A percentile compares a stretch with the other conserved stretches of the same genome.
phyloP scores from a whole-genome alignment of 2,888 invertebrate species.

The Spialia ferax region DNA sequence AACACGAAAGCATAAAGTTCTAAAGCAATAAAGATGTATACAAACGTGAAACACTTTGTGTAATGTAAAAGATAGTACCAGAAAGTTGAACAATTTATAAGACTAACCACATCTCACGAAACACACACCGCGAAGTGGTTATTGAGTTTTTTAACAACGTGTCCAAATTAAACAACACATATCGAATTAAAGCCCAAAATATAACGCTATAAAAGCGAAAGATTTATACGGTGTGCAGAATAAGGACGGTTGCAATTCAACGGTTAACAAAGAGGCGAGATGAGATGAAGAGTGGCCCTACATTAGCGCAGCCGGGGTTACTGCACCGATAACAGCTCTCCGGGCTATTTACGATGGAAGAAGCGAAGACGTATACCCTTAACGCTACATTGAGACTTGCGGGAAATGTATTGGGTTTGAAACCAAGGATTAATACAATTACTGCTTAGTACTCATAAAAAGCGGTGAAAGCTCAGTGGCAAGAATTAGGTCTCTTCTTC shows the following conservation, averaged over 20 bases:
- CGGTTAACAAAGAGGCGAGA: conserved; percentile 8
- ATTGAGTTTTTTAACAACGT: neutral
- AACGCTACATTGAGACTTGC: neutral
- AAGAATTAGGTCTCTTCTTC: too few relatives aligned
- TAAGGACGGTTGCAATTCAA: neutral
- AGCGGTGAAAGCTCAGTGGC: too few relatives aligned
- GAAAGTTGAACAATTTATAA: neutral
- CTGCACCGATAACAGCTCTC: conserved; percentile 16
- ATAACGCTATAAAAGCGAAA: neutral
- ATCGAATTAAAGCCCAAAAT: neutral
- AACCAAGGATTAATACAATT: neutral
- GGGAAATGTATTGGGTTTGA: neutral
- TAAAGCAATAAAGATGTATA: too few relatives aligned
- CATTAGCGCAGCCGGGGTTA: conserved; percentile 22
- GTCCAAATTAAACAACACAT: neutral
- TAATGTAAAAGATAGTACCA: neutral
- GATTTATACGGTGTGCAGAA: neutral
- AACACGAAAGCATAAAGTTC: too few relatives aligned
- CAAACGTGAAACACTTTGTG: too few relatives aligned
- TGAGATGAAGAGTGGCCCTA: conserved; percentile 18
- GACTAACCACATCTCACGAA: neutral
- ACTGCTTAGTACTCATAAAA: neutral
- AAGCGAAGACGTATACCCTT: neutral
- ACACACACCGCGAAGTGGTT: too few relatives aligned
- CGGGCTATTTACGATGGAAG: conserved; percentile 15